phyloP scores from a whole-genome alignment of 2,113 vertebrate species.

The Macaca mulatta region DNA sequence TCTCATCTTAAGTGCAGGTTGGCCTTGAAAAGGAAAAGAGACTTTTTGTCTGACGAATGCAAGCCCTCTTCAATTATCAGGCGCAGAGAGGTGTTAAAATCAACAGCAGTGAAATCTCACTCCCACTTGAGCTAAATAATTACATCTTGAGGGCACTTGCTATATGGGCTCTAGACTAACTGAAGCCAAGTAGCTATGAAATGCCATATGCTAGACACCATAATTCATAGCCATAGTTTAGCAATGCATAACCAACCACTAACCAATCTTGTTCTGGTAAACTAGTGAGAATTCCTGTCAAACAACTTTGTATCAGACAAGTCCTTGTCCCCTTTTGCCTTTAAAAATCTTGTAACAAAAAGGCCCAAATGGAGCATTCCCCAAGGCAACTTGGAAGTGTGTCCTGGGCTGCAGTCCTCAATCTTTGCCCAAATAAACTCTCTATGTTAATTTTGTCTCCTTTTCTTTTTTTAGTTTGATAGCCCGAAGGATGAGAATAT shows the following conservation, averaged over 20 bases:
- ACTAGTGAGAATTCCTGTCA: background rate
- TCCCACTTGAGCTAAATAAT: background rate
- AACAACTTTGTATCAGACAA: background rate
- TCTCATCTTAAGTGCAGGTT: background rate
- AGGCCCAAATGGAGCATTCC: background rate
- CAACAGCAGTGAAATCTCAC: background rate
- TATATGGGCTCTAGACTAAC: background rate
- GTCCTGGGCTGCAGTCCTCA: background rate
- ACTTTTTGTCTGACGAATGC: background rate
- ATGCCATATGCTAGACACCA: background rate
- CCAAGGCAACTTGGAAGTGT: background rate
- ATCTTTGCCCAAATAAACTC: background rate
- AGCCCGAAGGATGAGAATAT: background rate
- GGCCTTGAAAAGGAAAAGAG: background rate
- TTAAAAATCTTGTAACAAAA: background rate
- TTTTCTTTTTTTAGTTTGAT: background rate
- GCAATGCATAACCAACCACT: background rate
- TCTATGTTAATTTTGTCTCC: background rate
- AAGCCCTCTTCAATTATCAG: background rate
- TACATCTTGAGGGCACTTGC: background rate
- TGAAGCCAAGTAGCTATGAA: background rate
- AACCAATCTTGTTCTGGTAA: background rate
- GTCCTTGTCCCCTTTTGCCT: background rate
- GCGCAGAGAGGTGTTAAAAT: background rate
- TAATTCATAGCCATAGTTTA: background rate